Base-by-base conservation (phyloP, 2,888 invertebrate species). In the Podabrus alpinus region DNA sequence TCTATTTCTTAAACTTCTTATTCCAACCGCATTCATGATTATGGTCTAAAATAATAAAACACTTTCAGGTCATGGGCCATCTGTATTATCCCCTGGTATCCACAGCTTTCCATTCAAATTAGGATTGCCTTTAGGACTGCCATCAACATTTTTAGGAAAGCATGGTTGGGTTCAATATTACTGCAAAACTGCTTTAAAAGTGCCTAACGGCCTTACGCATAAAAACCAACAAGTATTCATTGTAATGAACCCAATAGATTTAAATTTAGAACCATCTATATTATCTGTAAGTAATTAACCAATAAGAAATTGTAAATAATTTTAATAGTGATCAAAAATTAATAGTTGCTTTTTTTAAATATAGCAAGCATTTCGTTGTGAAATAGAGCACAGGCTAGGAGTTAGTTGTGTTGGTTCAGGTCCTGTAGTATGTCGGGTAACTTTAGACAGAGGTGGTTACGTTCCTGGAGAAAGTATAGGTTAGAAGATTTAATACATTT, bases 181-280 rank as follows among this genome's bases (percentile, higher is more conserved):
- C 86, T 97, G 97, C 85, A 96, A 96, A 86, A 95, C 96, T 16
- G 96, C 96, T 0, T 88, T 97, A 15, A 89, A 96, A 67, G 97
- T 97, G 83, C 95, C 96, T 9, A 94, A 93, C 79, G 97, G 97
- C 0, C 88, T 97, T 59, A 95, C 96, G 5, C 97, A 97, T 85
- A 97, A 97, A 87, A 97, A 97, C 86, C 97, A 97, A 86, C 97
- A 97, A 88, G 97, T 97, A n/a, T 97, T 97, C 87, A 96, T 97
- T 83, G 96, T 97, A 3, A 97, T 97, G 97, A 97, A 96, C 87
- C 97, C 97, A 4, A 96, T 97, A 80, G 97, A 97, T 87, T 89
- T 97, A 82, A 97, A 97, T 88, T 88, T 95, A 86, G 97, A 97
- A 85, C 95, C 96, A 60, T 92, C 95, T 9, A 93, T 95, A 80